Evolutionary conservation across 2,113 vertebrate species (phyloP), one percentile per base, ranked within the genome.

Genomic region (Pipra filicauda): DNA sequence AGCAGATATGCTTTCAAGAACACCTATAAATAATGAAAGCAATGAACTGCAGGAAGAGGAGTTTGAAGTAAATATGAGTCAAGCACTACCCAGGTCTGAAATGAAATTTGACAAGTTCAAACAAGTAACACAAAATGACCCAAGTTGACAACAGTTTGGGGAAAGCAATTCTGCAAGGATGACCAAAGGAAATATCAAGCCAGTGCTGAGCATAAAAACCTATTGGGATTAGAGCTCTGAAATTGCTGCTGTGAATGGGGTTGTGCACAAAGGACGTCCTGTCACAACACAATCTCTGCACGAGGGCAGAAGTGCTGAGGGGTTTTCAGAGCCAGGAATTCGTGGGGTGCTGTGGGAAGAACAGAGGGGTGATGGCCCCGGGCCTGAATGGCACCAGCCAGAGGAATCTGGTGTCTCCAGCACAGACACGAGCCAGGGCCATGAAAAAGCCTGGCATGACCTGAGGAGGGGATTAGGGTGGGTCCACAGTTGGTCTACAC

Each of bases 21-120:
- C 91, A 96, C 91, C 95, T 95, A 94, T 94, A 96, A 97, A 93
- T 96, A 95, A 97, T 91, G 94, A 95, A 96, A 96, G 92, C 96
- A 96, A 94, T 94, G 88, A 95, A 94, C 86, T 88, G 86, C 92
- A 94, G 87, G 93, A 94, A 97, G 83, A 91, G 80, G 77, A 96
- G 88, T 76, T 89, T 88, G 88, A 97, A 96, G 92, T 94, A 96
- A 97, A 94, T 95, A 96, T 78, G 88, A 95, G 91, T 88, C 89
- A 94, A 97, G 91, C 52, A 77, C 81, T 95, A 92, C 87, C 95
- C 92, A 82, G 88, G 91, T 78, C 92, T 94, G 89, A 91, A 91
- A 96, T 96, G 88, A 94, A 94, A 94, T 94, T 91, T 94, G 96
- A 96, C 96, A 95, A 92, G 95, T 94, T 95, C 95, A 96, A 92